Evolutionary conservation across 2,797 vertebrate species (phyloP), one percentile per base, ranked within the genome.

Genomic region (Cyprinella venusta): DNA sequence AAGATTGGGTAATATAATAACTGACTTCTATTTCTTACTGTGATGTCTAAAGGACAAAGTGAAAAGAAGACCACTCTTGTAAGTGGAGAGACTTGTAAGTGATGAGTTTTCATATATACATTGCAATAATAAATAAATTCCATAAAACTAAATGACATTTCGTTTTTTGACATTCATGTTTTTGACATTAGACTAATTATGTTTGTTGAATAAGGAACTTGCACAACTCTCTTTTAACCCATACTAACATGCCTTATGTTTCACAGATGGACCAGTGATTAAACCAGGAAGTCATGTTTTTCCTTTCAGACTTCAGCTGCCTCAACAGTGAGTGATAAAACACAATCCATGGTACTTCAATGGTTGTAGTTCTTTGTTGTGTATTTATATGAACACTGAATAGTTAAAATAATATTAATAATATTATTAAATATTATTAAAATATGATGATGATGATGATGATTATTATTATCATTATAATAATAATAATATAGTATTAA

Each of bases 231-330:
- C 6, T 38, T 38, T 21, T 75, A 75, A 59, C 10, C 9, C 7
- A 16, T 21, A 36, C 10, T 15, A 36, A 36, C 50, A 8, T 40
- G 6, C n/a, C 21, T 76, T 84, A 71, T 84, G 76, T 54, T 50
- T 71, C 88, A 72, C 87, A 94, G 93, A 93, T 26, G 91, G 65
- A 40, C 77, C 88, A 16, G 83, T 88, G 91, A 90, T 94, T 93
- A 93, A 90, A 88, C 89, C 91, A 80, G 98, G 98, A 93, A 93
- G 88, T 87, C 97, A 99, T 72, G 93, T 96, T 90, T 98, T 96
- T 93, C 93, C 95, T 86, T 99, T 98, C 92, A 96, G 91, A 88
- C 93, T 99, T 0, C 92, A 93, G 86, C 94, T 99, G 94, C 98
- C 97, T 92, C 86, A 92, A 90, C 95, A 91, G 98, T 99, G 92